A percentile compares a stretch with the other conserved stretches of the same genome.
Conservation (phyloP, 2,888 invertebrate genomes). For the Lasioglossum morio region DNA sequence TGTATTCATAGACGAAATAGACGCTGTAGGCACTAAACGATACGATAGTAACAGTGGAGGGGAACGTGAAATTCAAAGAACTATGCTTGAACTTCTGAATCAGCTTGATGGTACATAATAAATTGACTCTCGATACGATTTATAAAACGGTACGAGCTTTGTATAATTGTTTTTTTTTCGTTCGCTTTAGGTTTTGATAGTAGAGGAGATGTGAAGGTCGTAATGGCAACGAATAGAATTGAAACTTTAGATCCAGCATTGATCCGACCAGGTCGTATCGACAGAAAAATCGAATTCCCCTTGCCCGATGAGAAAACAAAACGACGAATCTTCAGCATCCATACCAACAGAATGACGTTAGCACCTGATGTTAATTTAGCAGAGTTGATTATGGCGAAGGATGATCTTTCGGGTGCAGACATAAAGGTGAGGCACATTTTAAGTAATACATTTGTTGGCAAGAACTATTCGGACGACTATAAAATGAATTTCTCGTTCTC, state of each 20-base stretch:
- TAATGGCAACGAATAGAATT: slow-evolving; percentile 99
- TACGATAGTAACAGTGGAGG: slow-evolving; percentile 99
- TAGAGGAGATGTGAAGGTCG: slow-evolving; percentile 88
- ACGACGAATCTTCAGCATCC: slow-evolving; percentile 98
- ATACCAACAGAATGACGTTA: slow-evolving; percentile 99
- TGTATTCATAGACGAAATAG: slow-evolving; percentile 99
- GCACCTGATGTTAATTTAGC: slow-evolving; percentile 98
- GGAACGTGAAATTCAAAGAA: slow-evolving; percentile 99
- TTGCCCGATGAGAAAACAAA: slow-evolving; percentile 99
- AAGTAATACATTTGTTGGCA: background rate
- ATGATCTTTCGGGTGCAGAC: slow-evolving; percentile 99
- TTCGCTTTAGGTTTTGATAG: slow-evolving; percentile 80
- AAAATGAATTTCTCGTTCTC: slow-evolving; percentile 12
- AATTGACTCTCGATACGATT: slow-evolving; percentile 85
- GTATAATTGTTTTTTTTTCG: background rate
- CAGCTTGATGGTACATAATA: slow-evolving; percentile 97
- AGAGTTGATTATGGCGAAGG: slow-evolving; percentile 99
- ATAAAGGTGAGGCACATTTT: slow-evolving; percentile 89
- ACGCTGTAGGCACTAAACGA: slow-evolving; percentile 99
- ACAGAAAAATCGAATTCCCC: slow-evolving; percentile 99
- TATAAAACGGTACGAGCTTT: background rate
- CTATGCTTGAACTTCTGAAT: slow-evolving; percentile 99
- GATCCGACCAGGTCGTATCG: slow-evolving; percentile 99
- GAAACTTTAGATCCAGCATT: slow-evolving; percentile 99
- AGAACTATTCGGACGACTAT: background rate